Conservation (phyloP, 2,888 invertebrate genomes). For the Machimus rusticus region DNA sequence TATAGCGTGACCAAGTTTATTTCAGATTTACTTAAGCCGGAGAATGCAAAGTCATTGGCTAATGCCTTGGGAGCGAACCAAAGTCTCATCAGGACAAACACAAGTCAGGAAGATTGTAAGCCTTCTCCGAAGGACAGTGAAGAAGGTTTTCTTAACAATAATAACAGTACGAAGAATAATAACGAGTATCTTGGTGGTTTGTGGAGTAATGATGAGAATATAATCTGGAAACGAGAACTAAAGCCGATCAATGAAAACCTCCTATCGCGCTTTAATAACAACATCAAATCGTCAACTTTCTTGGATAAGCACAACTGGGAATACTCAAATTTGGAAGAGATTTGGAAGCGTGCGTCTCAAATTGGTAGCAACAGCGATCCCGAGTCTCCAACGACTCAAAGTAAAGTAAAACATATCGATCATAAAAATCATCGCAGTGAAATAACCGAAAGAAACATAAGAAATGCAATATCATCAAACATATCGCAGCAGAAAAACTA, state of each 20-base stretch:
- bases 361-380: constrained; percentile 39
- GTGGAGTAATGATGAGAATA: constrained; percentile 51
- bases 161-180: constrained; percentile 36
- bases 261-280: constrained; percentile 17
- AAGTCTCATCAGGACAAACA: neutral
- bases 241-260: constrained; percentile 51
- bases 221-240: constrained; percentile 51
- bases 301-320: constrained; percentile 54
- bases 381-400: neutral
- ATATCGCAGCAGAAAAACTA: constrained; percentile 31
- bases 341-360: constrained; percentile 51
- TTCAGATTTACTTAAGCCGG: constrained; percentile 55
- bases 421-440: constrained; percentile 22
- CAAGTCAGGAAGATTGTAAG: neutral
- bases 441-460: constrained; percentile 49
- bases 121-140: neutral
- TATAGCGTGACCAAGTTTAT: constrained; percentile 56
- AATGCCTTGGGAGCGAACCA: constrained; percentile 49
- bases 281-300: constrained; percentile 40
- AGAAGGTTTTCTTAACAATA: neutral
- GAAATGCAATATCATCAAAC: constrained; percentile 48
- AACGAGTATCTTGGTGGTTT: constrained; percentile 50
- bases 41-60: constrained; percentile 53
- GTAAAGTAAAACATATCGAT: constrained; percentile 36
- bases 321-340: constrained; percentile 55